Base-by-base conservation (phyloP, 2,113 vertebrate species). In the Lipophrys pholis region DNA sequence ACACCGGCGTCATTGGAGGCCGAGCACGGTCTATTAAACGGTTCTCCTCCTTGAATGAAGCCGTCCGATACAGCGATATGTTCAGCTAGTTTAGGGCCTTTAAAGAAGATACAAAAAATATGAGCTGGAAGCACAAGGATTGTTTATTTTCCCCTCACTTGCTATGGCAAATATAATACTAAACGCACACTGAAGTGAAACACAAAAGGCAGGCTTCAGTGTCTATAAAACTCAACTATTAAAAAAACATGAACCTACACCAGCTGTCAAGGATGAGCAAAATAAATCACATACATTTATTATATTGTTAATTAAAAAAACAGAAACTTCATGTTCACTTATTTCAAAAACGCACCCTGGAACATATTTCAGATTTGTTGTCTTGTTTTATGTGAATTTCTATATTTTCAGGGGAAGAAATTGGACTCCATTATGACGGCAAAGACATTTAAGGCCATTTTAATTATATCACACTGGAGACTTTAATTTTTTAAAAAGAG, bases 141-240 rank as follows among this genome's bases (percentile, higher is more conserved):
- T 8, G 2, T 63, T 50, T 41, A 50, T 15, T 40, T 45, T 51
- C 3, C 51, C 21, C 21, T 30, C 21, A 50, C 69, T 64, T 78
- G 76, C 72, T 73, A 67, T 80, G 80, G 83, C 80, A 85, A 90
- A 86, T 43, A 63, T 21, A 66, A 72, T 35, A 8, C 42, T 6
- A 71, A 69, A 41, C 53, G 85, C 59, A 76, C 77, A 58, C 39
- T 11, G 46, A 54, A 41, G 50, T 73, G 17, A 11, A 59, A 81
- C 66, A 72, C 42, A 68, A 81, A 74, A 78, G 71, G 78, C 82
- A 73, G 73, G 57, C 57, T 73, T 73, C 54, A 59, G 46, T 40
- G 60, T 82, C 69, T 46, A 73, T 74, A 64, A 72, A 80, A 67
- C 40, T 68, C 3, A 14, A 21, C 45, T 39, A 50, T 43, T 10